Base-by-base conservation (phyloP, 2,888 invertebrate genomes). In the Macrostomum cliftonense region DNA sequence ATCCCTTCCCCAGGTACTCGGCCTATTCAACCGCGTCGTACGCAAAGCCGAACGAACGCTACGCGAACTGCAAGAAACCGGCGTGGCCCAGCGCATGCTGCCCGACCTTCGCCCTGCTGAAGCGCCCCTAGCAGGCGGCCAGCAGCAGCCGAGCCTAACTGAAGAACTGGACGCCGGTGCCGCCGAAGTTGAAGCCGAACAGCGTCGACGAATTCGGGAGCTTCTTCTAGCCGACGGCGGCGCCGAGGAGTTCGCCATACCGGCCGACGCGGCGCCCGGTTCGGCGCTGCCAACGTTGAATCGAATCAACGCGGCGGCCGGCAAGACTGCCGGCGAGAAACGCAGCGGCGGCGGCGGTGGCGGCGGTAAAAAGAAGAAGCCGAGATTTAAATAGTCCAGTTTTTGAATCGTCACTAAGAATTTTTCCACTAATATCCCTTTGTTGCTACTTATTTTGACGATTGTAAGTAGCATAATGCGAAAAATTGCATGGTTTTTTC, bases 21-120 rank as follows among this genome's bases (percentile, higher is more conserved):
- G 62, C 1, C 58, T 67, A 43, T 64, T 67, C 49, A 63, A 61
- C 53, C 60, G 63, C 48, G 55, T 60, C 45, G 59, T 67, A 21
- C 56, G 60, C 19, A 67, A 67, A 52, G 47, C 65, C 47, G 60
- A 28, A 28, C 28, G 28, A 28, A 28, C 28, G 4, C 28, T 28
- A 12, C 16, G 13, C 13, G 13, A 17, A 28, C 45, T 45, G 20
- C 45, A n/a, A 13, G 14, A 28, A 12, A 7, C 20, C 39, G 45
- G 21, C 36, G 38, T 16, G 11, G 36, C 28, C 37, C 7, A 19
- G 36, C 38, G 19, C 39, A 4, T 28, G 28, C 28, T 28, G 28
- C 28, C 28, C 28, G 28, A 28, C 28, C 20, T 37, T 16, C 16
- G 21, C 17, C 36, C 14, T 7, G 2, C 36, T n/a, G 43, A 43